A percentile compares a stretch with the other conserved stretches of the same genome.
Conservation (phyloP, 2,113 vertebrate genomes). For the Beaufortia kweichowensis region DNA sequence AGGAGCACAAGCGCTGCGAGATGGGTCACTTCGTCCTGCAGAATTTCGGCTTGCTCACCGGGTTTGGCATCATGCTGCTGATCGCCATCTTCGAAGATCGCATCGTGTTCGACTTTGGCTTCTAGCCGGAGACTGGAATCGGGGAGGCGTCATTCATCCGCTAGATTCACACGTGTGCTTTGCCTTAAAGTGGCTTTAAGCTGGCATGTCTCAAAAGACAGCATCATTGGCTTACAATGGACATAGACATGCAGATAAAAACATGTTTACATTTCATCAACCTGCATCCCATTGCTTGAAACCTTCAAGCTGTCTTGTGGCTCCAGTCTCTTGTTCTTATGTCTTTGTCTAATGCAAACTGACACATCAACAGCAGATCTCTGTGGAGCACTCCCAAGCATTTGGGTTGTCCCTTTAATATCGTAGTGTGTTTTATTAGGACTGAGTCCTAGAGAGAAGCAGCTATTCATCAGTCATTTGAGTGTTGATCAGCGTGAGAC, state of each 20-base stretch:
- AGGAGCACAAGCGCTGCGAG: constrained; percentile 89
- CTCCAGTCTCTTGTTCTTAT: not conserved
- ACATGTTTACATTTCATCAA: constrained; percentile 24
- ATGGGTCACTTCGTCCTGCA: constrained; percentile 93
- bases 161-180: constrained; percentile 36
- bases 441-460: constrained; percentile 41
- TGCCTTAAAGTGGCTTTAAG: constrained; percentile 59
- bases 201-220: constrained; percentile 52
- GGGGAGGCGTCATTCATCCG: not conserved
- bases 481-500: constrained; percentile 25
- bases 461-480: constrained; percentile 53
- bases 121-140: constrained; percentile 64
- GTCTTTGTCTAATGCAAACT: not conserved
- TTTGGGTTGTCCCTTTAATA: constrained; percentile 33
- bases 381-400: not conserved
- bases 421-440: constrained; percentile 4
- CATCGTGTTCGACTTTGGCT: constrained; percentile 89
- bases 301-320: not conserved
- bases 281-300: not conserved
- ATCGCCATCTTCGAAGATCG: constrained; percentile 97
- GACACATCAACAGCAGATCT: constrained; percentile 6
- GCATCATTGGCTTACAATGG: constrained; percentile 34
- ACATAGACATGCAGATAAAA: constrained; percentile 28
- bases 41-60: constrained; percentile 90
- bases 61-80: constrained; percentile 94